Evolutionary conservation across 1,140 invertebrate species (phyloP).

Genomic region (Zophobas morio): DNA sequence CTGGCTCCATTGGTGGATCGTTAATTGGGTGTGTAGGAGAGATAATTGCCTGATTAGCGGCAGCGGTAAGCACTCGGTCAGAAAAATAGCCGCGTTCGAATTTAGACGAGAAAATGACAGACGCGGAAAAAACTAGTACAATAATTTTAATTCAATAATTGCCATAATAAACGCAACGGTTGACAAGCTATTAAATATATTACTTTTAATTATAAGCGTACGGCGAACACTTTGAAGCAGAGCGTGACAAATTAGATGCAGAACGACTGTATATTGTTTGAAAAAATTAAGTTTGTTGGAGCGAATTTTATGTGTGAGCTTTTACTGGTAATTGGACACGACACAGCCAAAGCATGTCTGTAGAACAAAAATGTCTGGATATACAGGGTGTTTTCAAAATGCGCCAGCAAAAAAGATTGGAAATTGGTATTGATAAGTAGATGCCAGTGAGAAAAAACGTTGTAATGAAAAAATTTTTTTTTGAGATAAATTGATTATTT

Average conservation of each 20-base stretch:
- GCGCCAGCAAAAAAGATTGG: no score
- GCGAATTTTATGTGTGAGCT: no score
- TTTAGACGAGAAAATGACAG: constrained; percentile 8
- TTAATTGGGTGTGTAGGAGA: constrained; percentile 38
- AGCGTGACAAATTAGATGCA: constrained; percentile 31
- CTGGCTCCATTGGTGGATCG: constrained; percentile 19
- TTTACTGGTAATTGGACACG: no score
- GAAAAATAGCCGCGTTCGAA: neutral
- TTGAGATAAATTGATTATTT: no score
- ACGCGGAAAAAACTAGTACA: neutral
- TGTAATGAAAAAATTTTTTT: no score
- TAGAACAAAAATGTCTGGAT: no score
- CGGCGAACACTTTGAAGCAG: constrained; percentile 20
- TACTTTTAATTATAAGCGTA: constrained; percentile 28
- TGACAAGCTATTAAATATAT: constrained; percentile 30
- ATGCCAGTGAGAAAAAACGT: no score
- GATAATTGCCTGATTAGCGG: constrained; percentile 22
- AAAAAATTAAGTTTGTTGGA: neutral
- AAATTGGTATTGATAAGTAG: no score
- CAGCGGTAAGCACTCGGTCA: neutral
- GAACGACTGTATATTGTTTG: neutral
- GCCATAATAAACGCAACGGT: constrained; percentile 21
- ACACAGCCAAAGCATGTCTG: no score
- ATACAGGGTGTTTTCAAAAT: no score
- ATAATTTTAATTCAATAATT: constrained; percentile 36